Evolutionary conservation across 2,888 invertebrate genomes (phyloP), one percentile per base, ranked within the genome.

Genomic region (Agrilus cyanescens): DNA sequence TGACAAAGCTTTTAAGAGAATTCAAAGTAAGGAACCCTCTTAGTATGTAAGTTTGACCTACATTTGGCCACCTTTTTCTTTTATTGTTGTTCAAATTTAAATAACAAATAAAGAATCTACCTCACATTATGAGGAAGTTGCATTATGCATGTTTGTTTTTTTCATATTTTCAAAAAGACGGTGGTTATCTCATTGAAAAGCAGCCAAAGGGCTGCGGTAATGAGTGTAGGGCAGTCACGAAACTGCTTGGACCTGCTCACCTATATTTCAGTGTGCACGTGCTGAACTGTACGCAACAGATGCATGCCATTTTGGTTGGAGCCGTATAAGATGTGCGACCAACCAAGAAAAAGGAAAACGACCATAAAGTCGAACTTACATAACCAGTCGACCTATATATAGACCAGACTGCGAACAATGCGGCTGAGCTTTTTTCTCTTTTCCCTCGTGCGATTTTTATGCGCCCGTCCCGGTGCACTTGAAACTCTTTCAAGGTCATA

Each of bases 321-420:
- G 25, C 25, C 58, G 54, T 45, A 45, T n/a, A 44, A 47, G 50
- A 48, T 44, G 46, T 49, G 45, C 47, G 47, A 45, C 49, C 39
- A 47, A 48, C 46, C 41, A 45, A 45, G 35, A 36, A 47, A 50
- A 50, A 43, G 25, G 38, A 46, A 37, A 46, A 47, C 44, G 46
- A 41, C 38, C 32, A 32, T 41, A 43, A 48, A 49, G 34, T 40
- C 44, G 41, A 37, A 45, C 54, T 56, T 56, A 56, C 56, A 57
- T 54, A 53, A 53, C 53, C 51, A 52, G 54, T 55, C 53, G 56
- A 57, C 56, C 55, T 65, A 66, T 63, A 66, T 65, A 63, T 57
- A 62, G 61, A 61, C 62, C 63, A 65, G 64, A 64, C 63, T 60
- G 53, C 52, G 52, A 62, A 58, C 58, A 63, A 66, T 66, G 64